Percentiles rank a stretch among this genome's conserved stretches.
These are phyloP conservation scores for Onychomys leucogaster DNA, from an alignment of 2,797 vertebrate species.

Conservation along the genomic window DNA sequence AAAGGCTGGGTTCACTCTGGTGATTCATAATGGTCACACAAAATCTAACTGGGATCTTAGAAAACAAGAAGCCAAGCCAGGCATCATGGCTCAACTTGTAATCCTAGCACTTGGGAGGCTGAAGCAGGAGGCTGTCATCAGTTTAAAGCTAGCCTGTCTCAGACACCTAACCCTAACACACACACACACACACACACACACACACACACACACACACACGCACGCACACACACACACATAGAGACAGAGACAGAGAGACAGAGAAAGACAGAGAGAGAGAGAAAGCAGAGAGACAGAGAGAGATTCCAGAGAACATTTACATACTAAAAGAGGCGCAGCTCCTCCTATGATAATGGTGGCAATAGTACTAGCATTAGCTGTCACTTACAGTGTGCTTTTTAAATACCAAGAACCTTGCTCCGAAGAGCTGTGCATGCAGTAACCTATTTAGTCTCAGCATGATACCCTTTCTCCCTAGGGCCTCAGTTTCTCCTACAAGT, in stretches of 20 bases:
- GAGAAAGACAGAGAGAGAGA: too few species aligned
- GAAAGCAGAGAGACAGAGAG: too few species aligned
- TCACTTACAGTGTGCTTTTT: constrained; percentile 1
- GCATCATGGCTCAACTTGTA: neutral
- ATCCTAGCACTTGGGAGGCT: neutral
- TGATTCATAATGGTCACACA: neutral
- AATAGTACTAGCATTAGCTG: neutral
- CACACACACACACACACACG: neutral
- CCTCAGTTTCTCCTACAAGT: constrained; percentile 36
- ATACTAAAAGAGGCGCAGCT: neutral
- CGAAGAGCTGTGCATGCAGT: neutral
- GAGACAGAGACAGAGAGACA: too few species aligned
- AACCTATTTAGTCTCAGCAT: neutral
- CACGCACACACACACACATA: neutral
- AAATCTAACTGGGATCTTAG: constrained; percentile 11
- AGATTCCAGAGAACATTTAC: neutral
- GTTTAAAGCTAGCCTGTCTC: neutral
- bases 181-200: neutral
- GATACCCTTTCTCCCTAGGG: constrained; percentile 4
- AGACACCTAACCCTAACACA: neutral
- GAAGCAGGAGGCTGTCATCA: neutral
- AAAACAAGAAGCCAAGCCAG: neutral
- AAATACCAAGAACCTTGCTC: constrained; percentile 11
- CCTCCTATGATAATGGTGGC: neutral
- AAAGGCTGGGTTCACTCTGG: neutral